These are phyloP conservation scores for Sander lucioperca DNA, from an alignment of 2,113 vertebrate species.

Conservation along the genomic window DNA sequence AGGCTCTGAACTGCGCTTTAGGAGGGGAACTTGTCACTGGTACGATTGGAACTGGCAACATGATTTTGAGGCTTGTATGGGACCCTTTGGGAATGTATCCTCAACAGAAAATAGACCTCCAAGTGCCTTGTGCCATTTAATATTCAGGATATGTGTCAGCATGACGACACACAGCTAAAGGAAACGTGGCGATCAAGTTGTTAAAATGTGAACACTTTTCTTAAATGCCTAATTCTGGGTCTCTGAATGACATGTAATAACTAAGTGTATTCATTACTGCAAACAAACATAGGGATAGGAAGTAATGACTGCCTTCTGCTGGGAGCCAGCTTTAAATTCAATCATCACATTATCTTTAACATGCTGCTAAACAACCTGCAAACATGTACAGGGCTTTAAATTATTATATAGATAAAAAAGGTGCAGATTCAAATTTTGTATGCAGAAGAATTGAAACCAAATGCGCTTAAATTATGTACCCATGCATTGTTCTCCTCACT, in stretches of 20 bases:
- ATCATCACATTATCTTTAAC: background rate
- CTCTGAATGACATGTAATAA: background rate
- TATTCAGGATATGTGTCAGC: slow-evolving; percentile 23
- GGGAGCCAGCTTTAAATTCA: background rate
- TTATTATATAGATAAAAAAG: no score
- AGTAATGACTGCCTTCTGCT: background rate
- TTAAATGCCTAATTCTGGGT: slow-evolving; percentile 2
- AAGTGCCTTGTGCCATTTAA: slow-evolving; percentile 9
- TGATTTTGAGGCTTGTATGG: slow-evolving; percentile 43
- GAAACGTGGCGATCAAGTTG: slow-evolving; percentile 14
- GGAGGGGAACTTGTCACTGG: slow-evolving; percentile 38
- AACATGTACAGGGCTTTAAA: background rate
- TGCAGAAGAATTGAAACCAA: slow-evolving; percentile 37
- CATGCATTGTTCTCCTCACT: slow-evolving; percentile 37
- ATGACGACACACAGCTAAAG: background rate
- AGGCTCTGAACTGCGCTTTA: slow-evolving; percentile 26
- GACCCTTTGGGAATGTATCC: slow-evolving; percentile 37
- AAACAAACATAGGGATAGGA: background rate
- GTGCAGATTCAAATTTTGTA: background rate
- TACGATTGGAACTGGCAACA: slow-evolving; percentile 68
- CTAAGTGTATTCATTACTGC: slow-evolving; percentile 14
- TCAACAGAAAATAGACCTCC: slow-evolving; percentile 19
- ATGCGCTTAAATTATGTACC: slow-evolving; percentile 28
- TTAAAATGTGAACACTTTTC: background rate
- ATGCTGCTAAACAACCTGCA: slow-evolving; percentile 21